Conservation (phyloP, 2,888 invertebrate species). For the Brachypterus glaber region DNA sequence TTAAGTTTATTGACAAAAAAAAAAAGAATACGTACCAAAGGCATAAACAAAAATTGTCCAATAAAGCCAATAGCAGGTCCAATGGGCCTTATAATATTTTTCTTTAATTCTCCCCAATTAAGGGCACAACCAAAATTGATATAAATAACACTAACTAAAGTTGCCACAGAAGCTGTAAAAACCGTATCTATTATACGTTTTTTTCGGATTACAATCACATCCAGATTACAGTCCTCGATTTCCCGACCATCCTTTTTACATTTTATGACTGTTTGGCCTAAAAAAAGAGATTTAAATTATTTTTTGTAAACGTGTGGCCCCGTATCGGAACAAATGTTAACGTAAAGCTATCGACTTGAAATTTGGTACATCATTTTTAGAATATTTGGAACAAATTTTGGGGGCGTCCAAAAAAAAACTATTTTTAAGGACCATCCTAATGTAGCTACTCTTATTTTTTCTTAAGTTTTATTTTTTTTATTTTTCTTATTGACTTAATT, state of each 20-base stretch:
- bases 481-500: too few relatives aligned
- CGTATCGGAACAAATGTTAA: too few relatives aligned
- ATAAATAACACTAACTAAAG: constrained; percentile 70
- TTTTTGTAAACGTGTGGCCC: too few relatives aligned
- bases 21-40: constrained; percentile 52
- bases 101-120: constrained; percentile 60
- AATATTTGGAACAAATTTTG: too few relatives aligned
- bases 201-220: constrained; percentile 31
- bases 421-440: too few relatives aligned
- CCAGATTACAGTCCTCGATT: constrained; percentile 15
- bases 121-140: constrained; percentile 88
- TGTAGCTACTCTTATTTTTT: too few relatives aligned
- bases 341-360: too few relatives aligned
- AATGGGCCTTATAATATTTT: constrained; percentile 59
- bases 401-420: too few relatives aligned
- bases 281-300: too few relatives aligned
- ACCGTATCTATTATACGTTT: constrained; percentile 59
- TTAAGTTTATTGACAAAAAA: constrained; percentile 7
- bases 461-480: too few relatives aligned
- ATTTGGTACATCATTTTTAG: too few relatives aligned
- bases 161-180: constrained; percentile 66
- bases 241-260: constrained; percentile 20
- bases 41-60: constrained; percentile 77
- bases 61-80: constrained; percentile 71
- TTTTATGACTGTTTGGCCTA: constrained; percentile 30